A percentile compares a stretch with the other conserved stretches of the same genome.
phyloP scores from a whole-genome alignment of 1,140 invertebrate genomes.

The Dinoponera quadriceps region DNA sequence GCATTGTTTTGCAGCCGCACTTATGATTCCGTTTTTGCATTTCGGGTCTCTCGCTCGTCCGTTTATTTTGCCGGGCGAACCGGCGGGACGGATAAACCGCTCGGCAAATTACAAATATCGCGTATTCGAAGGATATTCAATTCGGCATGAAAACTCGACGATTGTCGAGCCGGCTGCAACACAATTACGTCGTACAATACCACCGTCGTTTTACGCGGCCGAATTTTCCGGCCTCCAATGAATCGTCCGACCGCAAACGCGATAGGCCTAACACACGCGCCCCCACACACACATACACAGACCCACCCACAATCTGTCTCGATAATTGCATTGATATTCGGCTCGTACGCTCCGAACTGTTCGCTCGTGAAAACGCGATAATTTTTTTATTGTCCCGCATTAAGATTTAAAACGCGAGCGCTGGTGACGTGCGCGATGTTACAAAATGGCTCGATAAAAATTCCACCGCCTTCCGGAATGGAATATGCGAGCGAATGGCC shows the following conservation, averaged over 20 bases:
- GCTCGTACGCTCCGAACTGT: neutral
- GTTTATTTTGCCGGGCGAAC: neutral
- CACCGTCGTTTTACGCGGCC: slow-evolving; percentile 27
- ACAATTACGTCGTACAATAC: slow-evolving; percentile 20
- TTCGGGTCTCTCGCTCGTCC: neutral
- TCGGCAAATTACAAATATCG: neutral
- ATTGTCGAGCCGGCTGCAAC: neutral
- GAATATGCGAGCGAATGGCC: slow-evolving; percentile 10
- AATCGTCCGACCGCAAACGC: slow-evolving; percentile 32
- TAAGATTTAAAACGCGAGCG: slow-evolving; percentile 25
- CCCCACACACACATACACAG: neutral
- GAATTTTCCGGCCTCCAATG: neutral
- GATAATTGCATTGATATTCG: slow-evolving; percentile 47
- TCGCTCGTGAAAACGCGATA: slow-evolving; percentile 40
- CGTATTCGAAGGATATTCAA: slow-evolving; percentile 8
- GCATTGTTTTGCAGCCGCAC: neutral
- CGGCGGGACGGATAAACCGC: neutral
- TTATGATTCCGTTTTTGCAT: neutral
- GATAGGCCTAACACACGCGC: slow-evolving; percentile 38
- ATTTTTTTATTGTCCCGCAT: slow-evolving; percentile 28
- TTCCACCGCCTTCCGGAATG: neutral
- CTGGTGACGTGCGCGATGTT: neutral
- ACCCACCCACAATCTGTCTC: neutral
- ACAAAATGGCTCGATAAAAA: slow-evolving; percentile 31
- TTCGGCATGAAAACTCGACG: slow-evolving; percentile 5